Percentiles rank a stretch among this genome's conserved stretches.
Conservation (phyloP, 2,797 vertebrate genomes). For the Poeciliopsis paucimaculata region DNA sequence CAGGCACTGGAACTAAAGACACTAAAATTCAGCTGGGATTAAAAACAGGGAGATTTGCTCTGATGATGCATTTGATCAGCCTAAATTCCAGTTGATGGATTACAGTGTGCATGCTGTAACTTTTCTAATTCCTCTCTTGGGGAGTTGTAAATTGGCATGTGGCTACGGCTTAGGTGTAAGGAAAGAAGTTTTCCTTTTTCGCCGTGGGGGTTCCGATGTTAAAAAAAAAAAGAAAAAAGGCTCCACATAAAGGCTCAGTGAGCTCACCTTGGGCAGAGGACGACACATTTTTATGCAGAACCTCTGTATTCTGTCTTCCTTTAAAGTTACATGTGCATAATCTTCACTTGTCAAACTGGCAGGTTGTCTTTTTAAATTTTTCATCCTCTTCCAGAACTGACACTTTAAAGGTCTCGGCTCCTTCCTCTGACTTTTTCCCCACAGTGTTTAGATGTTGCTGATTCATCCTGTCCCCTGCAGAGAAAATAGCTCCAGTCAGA, state of each 20-base stretch:
- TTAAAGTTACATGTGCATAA: slow-evolving; percentile 61
- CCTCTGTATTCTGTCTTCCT: slow-evolving; percentile 35
- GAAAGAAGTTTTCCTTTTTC: slow-evolving; percentile 40
- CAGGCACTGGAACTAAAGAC: not conserved
- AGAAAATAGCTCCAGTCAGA: slow-evolving; percentile 57
- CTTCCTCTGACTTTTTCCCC: slow-evolving; percentile 43
- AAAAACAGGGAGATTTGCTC: not conserved
- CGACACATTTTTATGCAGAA: slow-evolving; percentile 39
- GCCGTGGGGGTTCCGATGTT: slow-evolving; percentile 33
- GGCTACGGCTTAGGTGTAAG: slow-evolving; percentile 42
- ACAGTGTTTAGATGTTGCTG: slow-evolving; percentile 59
- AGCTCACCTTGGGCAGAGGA: slow-evolving; percentile 58
- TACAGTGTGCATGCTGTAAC: slow-evolving; percentile 30
- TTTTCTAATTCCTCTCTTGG: slow-evolving; percentile 50
- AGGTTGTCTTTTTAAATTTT: slow-evolving; percentile 33
- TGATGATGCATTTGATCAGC: not conserved
- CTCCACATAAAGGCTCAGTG: slow-evolving; percentile 42
- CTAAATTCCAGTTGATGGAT: slow-evolving; percentile 13
- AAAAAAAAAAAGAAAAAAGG: slow-evolving; percentile 29
- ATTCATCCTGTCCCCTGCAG: slow-evolving; percentile 59
- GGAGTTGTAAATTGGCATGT: slow-evolving; percentile 57
- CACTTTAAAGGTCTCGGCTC: slow-evolving; percentile 60
- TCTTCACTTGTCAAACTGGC: slow-evolving; percentile 58
- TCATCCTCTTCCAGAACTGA: slow-evolving; percentile 31
- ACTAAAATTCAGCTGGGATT: not conserved